Evolutionary conservation across 2,797 vertebrate genomes (phyloP).

Genomic region (Enteromius fasciolatus): DNA sequence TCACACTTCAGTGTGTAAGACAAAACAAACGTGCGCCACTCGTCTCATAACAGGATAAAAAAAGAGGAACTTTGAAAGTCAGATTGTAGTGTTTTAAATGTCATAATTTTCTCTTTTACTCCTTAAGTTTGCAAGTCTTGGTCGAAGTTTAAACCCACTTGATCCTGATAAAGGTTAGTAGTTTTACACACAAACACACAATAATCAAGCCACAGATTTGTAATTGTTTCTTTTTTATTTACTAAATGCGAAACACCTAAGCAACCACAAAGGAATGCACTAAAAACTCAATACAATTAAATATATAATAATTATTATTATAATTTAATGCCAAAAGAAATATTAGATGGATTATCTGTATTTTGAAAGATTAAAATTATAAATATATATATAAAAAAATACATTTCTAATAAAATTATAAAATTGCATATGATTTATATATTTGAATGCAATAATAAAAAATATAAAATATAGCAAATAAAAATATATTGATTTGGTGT

Average conservation of each 20-base stretch:
- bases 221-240: background rate
- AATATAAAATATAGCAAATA: background rate
- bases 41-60: constrained; percentile 10
- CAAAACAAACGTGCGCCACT: constrained; percentile 1
- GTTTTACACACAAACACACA: background rate
- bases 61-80: constrained; percentile 3
- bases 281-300: background rate
- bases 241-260: background rate
- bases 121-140: constrained; percentile 88
- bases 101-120: constrained; percentile 21
- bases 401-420: background rate
- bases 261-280: background rate
- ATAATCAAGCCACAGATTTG: background rate
- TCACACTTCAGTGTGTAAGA: background rate
- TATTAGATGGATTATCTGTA: background rate
- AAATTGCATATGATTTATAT: too few species aligned
- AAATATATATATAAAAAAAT: background rate
- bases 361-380: background rate
- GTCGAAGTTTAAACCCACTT: constrained; percentile 84
- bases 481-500: too few species aligned
- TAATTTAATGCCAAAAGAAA: too few species aligned
- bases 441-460: background rate
- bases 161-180: constrained; percentile 91
- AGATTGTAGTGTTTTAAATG: constrained; percentile 15
- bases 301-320: background rate